Conservation (phyloP, 2,888 invertebrate genomes). For the Celastrina argiolus region DNA sequence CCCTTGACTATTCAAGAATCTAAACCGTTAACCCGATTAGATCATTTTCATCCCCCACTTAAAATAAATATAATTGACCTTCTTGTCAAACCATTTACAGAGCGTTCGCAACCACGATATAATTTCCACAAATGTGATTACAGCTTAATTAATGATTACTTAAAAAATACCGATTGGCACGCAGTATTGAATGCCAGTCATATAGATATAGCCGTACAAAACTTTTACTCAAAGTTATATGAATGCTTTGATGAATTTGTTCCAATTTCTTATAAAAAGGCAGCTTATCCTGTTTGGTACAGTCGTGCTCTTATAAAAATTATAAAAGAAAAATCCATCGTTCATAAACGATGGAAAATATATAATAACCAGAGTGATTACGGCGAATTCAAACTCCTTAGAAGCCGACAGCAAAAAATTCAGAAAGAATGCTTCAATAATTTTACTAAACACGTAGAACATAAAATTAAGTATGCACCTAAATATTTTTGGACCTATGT, state of each 20-base stretch:
- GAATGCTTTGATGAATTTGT: not conserved
- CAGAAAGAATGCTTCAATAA: slow-evolving; percentile 8
- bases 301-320: not conserved
- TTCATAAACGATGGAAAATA: slow-evolving; percentile 5
- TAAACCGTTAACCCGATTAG: not conserved
- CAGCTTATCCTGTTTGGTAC: not conserved
- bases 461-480: not conserved
- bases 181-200: not conserved
- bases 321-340: slow-evolving; percentile 4
- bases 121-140: not conserved
- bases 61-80: not conserved
- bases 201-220: not conserved
- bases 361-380: not conserved
- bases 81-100: not conserved
- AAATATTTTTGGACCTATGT: slow-evolving; percentile 22
- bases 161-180: not conserved
- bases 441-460: not conserved
- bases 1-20: not conserved
- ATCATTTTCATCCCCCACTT: not conserved
- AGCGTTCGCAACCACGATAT: not conserved
- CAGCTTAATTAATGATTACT: not conserved
- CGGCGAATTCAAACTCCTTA: not conserved
- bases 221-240: not conserved
- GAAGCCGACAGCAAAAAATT: not conserved
- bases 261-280: not conserved